A percentile compares a stretch with the other conserved stretches of the same genome.
Conservation (phyloP, 2,888 invertebrate genomes). For the Sphaerophoria rueppellii region DNA sequence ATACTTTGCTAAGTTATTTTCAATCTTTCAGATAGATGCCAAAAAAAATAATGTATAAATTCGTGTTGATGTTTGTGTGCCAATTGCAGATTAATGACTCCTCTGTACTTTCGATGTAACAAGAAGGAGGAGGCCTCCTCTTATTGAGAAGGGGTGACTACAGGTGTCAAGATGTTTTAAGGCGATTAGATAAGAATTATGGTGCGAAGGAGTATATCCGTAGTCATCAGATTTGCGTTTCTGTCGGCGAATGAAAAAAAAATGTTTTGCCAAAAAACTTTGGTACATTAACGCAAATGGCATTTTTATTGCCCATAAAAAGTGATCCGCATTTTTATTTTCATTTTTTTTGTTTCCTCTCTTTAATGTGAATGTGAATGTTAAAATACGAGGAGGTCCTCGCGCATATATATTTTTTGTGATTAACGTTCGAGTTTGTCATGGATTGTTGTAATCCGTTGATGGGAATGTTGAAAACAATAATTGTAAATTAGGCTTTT, state of each 20-base stretch:
- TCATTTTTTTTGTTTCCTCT: constrained; percentile 9
- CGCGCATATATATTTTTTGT: constrained; percentile 75
- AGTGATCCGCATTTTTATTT: constrained; percentile 73
- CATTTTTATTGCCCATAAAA: constrained; percentile 82
- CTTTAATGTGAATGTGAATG: not conserved
- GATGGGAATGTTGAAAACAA: constrained; percentile 23
- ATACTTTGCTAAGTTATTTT: constrained; percentile 62
- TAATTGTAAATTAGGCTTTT: constrained; percentile 26
- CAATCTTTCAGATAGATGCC: constrained; percentile 65
- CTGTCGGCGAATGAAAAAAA: not conserved
- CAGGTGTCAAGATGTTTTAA: constrained; percentile 81
- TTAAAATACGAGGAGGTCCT: not conserved
- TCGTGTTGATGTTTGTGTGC: constrained; percentile 76
- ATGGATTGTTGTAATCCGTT: constrained; percentile 40
- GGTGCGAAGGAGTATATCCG: constrained; percentile 29
- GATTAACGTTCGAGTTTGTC: constrained; percentile 78
- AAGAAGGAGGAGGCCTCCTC: not conserved
- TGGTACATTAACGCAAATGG: constrained; percentile 79
- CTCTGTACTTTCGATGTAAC: not conserved
- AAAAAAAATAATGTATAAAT: constrained; percentile 29
- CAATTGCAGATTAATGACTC: constrained; percentile 82
- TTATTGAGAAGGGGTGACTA: constrained; percentile 68
- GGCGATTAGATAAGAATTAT: constrained; percentile 81
- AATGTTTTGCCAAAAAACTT: constrained; percentile 24
- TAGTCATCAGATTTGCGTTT: constrained; percentile 50